Evolutionary conservation across 2,888 invertebrate species (phyloP).

Genomic region (Cephus rjabovi): DNA sequence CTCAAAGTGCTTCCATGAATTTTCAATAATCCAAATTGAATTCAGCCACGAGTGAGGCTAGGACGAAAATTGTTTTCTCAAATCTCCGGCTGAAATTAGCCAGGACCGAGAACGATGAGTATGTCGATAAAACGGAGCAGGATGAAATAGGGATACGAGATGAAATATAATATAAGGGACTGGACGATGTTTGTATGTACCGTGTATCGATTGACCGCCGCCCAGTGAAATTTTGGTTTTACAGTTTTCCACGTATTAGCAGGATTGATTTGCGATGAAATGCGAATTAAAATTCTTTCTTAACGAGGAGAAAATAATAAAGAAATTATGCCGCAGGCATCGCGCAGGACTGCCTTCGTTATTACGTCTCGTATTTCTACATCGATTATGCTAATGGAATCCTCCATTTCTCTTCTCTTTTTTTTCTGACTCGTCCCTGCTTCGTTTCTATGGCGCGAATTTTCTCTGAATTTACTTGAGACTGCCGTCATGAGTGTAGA

Average conservation of each 20-base stretch:
- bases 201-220: not conserved
- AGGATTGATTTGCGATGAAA: not conserved
- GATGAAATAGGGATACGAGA: not conserved
- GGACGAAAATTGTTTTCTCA: slow-evolving; percentile 3
- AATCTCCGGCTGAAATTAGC: not conserved
- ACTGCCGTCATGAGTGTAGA: not conserved
- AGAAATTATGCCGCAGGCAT: not conserved
- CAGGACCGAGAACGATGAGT: not conserved
- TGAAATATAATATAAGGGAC: not conserved
- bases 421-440: not conserved
- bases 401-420: not conserved
- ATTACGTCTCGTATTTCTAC: not conserved
- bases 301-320: not conserved
- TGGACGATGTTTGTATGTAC: not conserved
- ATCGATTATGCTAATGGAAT: not conserved
- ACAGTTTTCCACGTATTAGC: not conserved
- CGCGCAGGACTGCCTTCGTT: not conserved
- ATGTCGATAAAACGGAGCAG: not conserved
- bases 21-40: slow-evolving; percentile 59
- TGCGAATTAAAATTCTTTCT: not conserved
- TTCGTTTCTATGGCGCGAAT: not conserved
- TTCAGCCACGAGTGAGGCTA: slow-evolving; percentile 31
- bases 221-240: not conserved
- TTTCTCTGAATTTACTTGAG: not conserved
- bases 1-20: slow-evolving; percentile 49